Evolutionary conservation across 2,797 vertebrate species (phyloP), one percentile per base, ranked within the genome.

Genomic region (Agapornis canus): DNA sequence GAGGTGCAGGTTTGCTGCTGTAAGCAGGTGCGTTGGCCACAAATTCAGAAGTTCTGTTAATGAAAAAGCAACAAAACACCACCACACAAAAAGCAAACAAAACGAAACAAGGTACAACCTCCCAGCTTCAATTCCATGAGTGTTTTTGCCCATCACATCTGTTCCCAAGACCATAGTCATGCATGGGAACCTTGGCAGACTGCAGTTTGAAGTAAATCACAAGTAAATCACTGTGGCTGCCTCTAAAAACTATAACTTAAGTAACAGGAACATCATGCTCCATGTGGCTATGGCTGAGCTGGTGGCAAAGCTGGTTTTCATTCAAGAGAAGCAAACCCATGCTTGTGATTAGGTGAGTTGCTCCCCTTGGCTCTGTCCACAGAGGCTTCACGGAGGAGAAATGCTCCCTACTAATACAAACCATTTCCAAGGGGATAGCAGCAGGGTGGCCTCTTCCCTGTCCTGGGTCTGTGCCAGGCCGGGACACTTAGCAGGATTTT

Each of bases 281-380:
- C 35, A 39, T 0, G 0, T 35, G 12, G 61, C 17, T 39, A 51
- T 0, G 2, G 3, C 12, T 4, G 1, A 77, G 25, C 23, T 2
- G 2, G 27, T 35, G 43, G 27, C 65, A 65, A 82, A 72, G 43
- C n/a, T 32, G 15, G 7, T 43, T 85, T 81, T 51, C 56, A 18
- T 27, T 9, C 16, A 29, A 81, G 29, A 16, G 25, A 20, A 69
- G 11, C 25, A 91, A 86, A 48, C 5, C 7, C 42, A 68, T 13
- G 26, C 40, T 68, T 37, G 22, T 5, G 2, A 32, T 25, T 5
- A 52, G 54, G 43, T 13, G 61, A 59, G 59, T 15, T 51, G 57
- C 39, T 87, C 23, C 49, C n/a, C 32, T 52, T 82, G 87, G 29
- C 42, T 81, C 45, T 40, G 19, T 35, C 37, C 49, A 32, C 26